These are phyloP conservation scores for Camelus dromedarius DNA, from an alignment of 2,113 vertebrate species.

Conservation along the genomic window DNA sequence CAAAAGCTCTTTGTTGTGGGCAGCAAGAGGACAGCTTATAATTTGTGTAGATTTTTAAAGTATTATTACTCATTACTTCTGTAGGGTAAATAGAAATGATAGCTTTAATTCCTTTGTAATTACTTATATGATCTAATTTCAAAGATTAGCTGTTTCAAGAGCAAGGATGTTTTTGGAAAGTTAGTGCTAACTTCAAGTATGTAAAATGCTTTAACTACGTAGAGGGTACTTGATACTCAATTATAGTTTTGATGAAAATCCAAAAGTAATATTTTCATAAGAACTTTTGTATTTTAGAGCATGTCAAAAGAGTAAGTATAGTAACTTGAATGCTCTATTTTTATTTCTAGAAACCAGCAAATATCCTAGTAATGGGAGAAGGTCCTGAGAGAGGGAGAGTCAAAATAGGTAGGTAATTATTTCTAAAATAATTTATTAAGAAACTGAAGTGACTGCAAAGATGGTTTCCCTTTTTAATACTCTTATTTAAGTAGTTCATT, in stretches of 20 bases:
- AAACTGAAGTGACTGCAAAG: conserved; percentile 55
- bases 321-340: conserved; percentile 83
- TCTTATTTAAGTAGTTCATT: conserved; percentile 52
- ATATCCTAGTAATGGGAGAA: conserved; percentile 97
- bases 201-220: conserved; percentile 61
- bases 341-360: conserved; percentile 95
- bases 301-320: conserved; percentile 77
- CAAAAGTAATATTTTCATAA: conserved; percentile 64
- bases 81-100: conserved; percentile 50
- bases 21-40: conserved; percentile 7
- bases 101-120: conserved; percentile 65
- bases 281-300: conserved; percentile 74
- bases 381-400: conserved; percentile 95
- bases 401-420: conserved; percentile 93
- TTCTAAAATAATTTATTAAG: conserved; percentile 67
- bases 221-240: conserved; percentile 48
- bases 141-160: conserved; percentile 62
- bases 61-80: conserved; percentile 37
- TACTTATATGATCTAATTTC: conserved; percentile 72
- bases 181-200: conserved; percentile 64
- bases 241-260: conserved; percentile 68
- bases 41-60: conserved; percentile 50
- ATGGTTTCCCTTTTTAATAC: conserved; percentile 48
- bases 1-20: conserved; percentile 26
- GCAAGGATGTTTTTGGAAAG: conserved; percentile 62